Evolutionary conservation across 2,113 vertebrate species (phyloP).

Genomic region (Sebastes fasciatus): DNA sequence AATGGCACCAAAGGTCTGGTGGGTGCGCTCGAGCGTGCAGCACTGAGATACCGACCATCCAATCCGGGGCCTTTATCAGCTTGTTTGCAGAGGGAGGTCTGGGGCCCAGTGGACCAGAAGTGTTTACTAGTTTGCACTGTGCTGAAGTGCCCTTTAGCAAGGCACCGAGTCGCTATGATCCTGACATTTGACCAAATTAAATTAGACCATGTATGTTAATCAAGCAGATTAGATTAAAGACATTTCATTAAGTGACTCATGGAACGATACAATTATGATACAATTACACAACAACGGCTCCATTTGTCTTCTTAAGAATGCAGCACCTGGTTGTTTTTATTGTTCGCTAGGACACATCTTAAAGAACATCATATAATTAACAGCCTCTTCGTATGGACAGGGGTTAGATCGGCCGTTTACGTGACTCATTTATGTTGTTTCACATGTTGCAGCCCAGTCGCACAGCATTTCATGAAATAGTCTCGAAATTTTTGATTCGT

Average conservation of each 20-base stretch:
- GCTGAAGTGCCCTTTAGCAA: conserved; percentile 12
- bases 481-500: too few relatives aligned
- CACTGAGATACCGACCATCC: conserved; percentile 27
- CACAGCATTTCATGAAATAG: too few relatives aligned
- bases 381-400: not conserved
- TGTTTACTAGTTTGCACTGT: not conserved
- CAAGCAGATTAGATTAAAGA: conserved; percentile 66
- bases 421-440: conserved; percentile 23
- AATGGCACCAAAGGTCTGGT: conserved; percentile 76
- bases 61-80: conserved; percentile 36
- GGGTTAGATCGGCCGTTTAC: not conserved
- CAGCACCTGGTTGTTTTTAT: not conserved
- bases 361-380: not conserved
- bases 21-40: conserved; percentile 60
- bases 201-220: conserved; percentile 61
- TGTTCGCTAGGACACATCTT: conserved; percentile 11
- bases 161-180: not conserved
- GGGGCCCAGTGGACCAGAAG: conserved; percentile 35
- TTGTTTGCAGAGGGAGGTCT: conserved; percentile 39
- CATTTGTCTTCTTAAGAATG: conserved; percentile 45
- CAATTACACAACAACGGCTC: conserved; percentile 49
- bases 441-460: not conserved
- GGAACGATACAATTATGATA: conserved; percentile 64
- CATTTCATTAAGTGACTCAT: conserved; percentile 69
- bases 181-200: conserved; percentile 63